Evolutionary conservation across 2,888 invertebrate species (phyloP).

Genomic region (Stenotaenia linearis): DNA sequence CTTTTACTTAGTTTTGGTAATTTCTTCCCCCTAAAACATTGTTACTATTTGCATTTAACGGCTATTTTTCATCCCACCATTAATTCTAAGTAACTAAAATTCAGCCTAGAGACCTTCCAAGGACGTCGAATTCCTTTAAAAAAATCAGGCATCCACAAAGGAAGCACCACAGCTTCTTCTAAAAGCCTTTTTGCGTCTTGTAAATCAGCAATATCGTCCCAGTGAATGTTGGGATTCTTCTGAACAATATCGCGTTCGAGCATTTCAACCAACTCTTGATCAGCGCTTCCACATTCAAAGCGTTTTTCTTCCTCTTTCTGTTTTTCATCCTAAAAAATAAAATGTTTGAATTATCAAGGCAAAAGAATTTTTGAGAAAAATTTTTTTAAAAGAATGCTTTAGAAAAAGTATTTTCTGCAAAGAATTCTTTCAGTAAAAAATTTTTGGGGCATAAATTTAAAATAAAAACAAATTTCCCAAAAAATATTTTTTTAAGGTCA

Average conservation of each 20-base stretch:
- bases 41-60: too few relatives aligned
- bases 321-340: slow-evolving; percentile 37
- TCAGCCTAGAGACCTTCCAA: slow-evolving; percentile 29
- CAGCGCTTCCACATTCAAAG: slow-evolving; percentile 59
- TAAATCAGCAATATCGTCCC: slow-evolving; percentile 90
- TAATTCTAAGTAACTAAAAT: not conserved
- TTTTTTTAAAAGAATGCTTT: too few relatives aligned
- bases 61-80: too few relatives aligned
- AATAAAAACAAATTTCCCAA: too few relatives aligned
- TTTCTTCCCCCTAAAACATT: too few relatives aligned
- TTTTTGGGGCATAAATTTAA: too few relatives aligned
- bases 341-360: not conserved
- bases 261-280: slow-evolving; percentile 87
- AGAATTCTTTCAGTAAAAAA: too few relatives aligned
- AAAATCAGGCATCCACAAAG: slow-evolving; percentile 96
- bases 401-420: too few relatives aligned
- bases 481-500: too few relatives aligned
- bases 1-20: too few relatives aligned
- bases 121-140: slow-evolving; percentile 62
- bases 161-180: slow-evolving; percentile 95
- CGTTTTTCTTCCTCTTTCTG: slow-evolving; percentile 59
- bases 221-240: slow-evolving; percentile 90
- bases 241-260: slow-evolving; percentile 93
- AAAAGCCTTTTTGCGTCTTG: slow-evolving; percentile 81
- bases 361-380: not conserved